Percentiles rank a stretch among this genome's conserved stretches.
These are phyloP conservation scores for Synanthedon formicaeformis DNA, from an alignment of 2,888 invertebrate species.

Conservation along the genomic window DNA sequence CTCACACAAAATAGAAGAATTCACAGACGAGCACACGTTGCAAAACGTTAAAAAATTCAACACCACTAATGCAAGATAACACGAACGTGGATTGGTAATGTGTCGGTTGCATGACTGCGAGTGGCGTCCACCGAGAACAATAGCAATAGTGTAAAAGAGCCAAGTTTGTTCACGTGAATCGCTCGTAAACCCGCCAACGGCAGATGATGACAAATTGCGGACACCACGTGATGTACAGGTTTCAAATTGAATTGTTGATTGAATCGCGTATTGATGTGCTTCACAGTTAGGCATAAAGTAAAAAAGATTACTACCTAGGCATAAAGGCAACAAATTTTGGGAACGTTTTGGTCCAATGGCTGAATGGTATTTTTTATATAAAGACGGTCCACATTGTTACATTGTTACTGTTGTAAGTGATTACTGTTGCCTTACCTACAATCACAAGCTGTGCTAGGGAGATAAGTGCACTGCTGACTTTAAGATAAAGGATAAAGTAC, in stretches of 20 bases:
- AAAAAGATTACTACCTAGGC: too few relatives aligned
- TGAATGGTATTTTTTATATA: too few relatives aligned
- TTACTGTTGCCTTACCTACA: too few relatives aligned
- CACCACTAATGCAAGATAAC: slow-evolving; percentile 15
- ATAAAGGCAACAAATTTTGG: too few relatives aligned
- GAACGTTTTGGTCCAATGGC: too few relatives aligned
- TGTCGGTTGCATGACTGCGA: slow-evolving; percentile 18
- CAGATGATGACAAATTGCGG: slow-evolving; percentile 4
- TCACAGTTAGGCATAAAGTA: too few relatives aligned
- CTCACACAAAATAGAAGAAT: too few relatives aligned
- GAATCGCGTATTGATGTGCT: not conserved
- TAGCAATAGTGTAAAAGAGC: not conserved
- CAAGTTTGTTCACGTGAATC: not conserved
- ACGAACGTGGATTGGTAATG: slow-evolving; percentile 14
- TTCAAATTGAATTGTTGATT: not conserved
- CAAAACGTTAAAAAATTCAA: slow-evolving; percentile 9
- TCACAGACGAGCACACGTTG: not conserved
- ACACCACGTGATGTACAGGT: not conserved
- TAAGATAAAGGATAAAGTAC: too few relatives aligned
- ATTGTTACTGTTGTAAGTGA: too few relatives aligned
- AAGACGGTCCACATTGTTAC: too few relatives aligned
- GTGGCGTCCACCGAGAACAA: not conserved
- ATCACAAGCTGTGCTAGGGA: too few relatives aligned
- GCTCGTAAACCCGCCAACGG: not conserved
- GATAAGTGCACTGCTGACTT: too few relatives aligned